Evolutionary conservation across 1,140 invertebrate genomes (phyloP).

Genomic region (Tetramorium parvispinum): DNA sequence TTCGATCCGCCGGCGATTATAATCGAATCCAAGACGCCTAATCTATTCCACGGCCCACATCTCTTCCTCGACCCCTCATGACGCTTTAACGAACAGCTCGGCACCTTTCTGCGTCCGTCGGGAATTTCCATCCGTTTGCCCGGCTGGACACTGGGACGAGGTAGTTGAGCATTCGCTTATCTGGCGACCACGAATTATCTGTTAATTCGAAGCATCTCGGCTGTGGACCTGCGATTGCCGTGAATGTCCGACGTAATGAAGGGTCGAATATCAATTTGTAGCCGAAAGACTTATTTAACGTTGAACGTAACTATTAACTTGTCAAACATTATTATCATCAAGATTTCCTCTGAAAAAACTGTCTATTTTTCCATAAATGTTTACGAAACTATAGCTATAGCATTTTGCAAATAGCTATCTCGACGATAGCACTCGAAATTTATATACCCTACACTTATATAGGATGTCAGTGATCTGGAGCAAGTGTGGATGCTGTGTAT

Average conservation of each 20-base stretch:
- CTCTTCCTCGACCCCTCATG: constrained; percentile 32
- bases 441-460: background rate
- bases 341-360: background rate
- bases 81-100: constrained; percentile 33
- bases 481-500: background rate
- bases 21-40: constrained; percentile 70
- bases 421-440: background rate
- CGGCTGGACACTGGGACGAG: constrained; percentile 31
- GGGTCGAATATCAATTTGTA: background rate
- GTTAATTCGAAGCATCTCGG: constrained; percentile 13
- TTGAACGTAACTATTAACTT: background rate
- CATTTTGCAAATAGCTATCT: background rate
- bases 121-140: constrained; percentile 51
- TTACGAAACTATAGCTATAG: background rate
- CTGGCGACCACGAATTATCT: constrained; percentile 27
- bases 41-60: constrained; percentile 49
- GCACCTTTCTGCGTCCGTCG: constrained; percentile 29
- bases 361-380: background rate
- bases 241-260: background rate
- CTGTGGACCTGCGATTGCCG: background rate
- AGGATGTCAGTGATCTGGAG: background rate
- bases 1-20: constrained; percentile 68
- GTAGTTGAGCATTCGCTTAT: constrained; percentile 35
- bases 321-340: background rate
- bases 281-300: background rate